These are phyloP conservation scores for Gari tellinella DNA, from an alignment of 2,888 invertebrate genomes.

Conservation along the genomic window DNA sequence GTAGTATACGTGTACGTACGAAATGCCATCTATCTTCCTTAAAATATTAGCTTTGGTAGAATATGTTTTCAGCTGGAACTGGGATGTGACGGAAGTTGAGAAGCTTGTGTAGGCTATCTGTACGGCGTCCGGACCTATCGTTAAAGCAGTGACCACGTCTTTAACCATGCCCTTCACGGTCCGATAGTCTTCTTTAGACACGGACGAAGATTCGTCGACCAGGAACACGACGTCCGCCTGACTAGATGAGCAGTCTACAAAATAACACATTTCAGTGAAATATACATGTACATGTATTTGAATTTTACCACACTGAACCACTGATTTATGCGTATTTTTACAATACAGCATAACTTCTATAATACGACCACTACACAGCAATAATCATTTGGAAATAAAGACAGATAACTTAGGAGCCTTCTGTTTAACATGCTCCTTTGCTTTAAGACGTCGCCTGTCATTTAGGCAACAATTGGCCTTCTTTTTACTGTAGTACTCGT, in stretches of 20 bases:
- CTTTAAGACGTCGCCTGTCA: too few species aligned
- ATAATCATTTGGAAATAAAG: too few species aligned
- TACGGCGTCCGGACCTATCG: constrained; percentile 32
- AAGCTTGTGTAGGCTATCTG: constrained; percentile 46
- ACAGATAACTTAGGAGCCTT: too few species aligned
- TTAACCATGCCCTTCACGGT: constrained; percentile 21
- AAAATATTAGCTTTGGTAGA: constrained; percentile 2
- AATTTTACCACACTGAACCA: too few species aligned
- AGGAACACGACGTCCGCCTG: constrained; percentile 47
- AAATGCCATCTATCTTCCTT: constrained; percentile 18
- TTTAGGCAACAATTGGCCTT: too few species aligned
- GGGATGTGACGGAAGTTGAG: constrained; percentile 22
- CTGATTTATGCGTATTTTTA: too few species aligned
- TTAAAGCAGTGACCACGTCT: constrained; percentile 21
- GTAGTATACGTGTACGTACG: constrained; percentile 6
- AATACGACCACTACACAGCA: too few species aligned
- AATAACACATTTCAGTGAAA: too few species aligned
- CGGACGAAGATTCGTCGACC: constrained; percentile 55
- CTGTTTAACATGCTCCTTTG: too few species aligned
- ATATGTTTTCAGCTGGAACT: constrained; percentile 39
- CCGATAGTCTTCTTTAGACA: constrained; percentile 16
- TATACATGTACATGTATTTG: too few species aligned
- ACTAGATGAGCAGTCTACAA: constrained; percentile 37
- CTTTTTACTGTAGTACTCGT: too few species aligned
- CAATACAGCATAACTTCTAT: too few species aligned